Conservation (phyloP, 2,888 invertebrate species). For the Protula sp. region DNA sequence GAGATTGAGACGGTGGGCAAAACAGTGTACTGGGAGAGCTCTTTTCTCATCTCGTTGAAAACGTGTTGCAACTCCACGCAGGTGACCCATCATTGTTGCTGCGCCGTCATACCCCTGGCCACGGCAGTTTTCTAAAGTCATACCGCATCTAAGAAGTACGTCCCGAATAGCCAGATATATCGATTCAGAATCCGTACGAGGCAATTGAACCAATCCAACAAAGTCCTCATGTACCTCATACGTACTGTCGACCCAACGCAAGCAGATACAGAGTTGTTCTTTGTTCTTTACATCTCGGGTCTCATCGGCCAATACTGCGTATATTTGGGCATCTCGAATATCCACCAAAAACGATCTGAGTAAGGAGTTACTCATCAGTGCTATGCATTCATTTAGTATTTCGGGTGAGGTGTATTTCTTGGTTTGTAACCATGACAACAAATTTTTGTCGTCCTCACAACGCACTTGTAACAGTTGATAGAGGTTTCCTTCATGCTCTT, state of each 20-base stretch:
- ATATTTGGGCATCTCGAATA: neutral
- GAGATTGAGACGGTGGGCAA: slow-evolving; percentile 2
- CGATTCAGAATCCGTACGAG: neutral
- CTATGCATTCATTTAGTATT: neutral
- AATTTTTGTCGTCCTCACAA: neutral
- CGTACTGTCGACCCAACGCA: neutral
- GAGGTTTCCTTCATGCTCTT: slow-evolving; percentile 2
- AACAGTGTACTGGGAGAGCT: slow-evolving; percentile 6
- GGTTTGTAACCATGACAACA: neutral
- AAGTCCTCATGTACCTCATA: neutral
- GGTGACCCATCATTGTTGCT: slow-evolving; percentile 1
- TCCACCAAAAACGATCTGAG: neutral
- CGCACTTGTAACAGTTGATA: neutral
- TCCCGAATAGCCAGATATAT: neutral
- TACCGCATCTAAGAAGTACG: neutral
- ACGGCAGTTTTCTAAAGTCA: neutral
- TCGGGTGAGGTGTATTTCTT: neutral
- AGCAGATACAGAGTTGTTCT: neutral
- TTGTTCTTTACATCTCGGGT: neutral
- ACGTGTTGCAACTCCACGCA: slow-evolving; percentile 2
- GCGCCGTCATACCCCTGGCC: slow-evolving; percentile 9
- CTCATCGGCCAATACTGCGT: neutral
- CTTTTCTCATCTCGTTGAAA: neutral
- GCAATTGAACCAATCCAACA: neutral
- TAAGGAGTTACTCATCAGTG: neutral